phyloP scores from a whole-genome alignment of 1,140 invertebrate genomes.

The Palaemon carinicauda region DNA sequence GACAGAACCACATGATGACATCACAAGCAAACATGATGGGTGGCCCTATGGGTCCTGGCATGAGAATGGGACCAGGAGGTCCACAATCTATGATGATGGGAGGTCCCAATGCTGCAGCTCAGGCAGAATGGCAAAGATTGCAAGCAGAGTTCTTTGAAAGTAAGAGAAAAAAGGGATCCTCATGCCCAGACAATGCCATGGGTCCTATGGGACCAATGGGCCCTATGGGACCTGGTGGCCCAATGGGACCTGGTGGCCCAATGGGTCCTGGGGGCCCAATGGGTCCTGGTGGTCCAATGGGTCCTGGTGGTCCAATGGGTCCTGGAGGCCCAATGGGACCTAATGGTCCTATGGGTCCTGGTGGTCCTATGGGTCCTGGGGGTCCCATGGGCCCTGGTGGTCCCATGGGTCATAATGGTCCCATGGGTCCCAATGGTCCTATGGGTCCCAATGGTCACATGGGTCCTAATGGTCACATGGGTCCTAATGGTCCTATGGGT shows the following conservation, averaged over 20 bases:
- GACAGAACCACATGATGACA: slow-evolving; percentile 62
- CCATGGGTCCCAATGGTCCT: slow-evolving; percentile 51
- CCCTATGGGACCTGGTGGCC: slow-evolving; percentile 64
- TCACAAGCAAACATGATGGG: slow-evolving; percentile 57
- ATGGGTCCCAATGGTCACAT: slow-evolving; percentile 60
- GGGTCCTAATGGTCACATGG: slow-evolving; percentile 54
- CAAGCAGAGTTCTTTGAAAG: slow-evolving; percentile 85
- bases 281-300: slow-evolving; percentile 55
- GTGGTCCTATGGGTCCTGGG: slow-evolving; percentile 56
- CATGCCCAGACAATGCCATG: slow-evolving; percentile 65
- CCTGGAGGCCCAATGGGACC: slow-evolving; percentile 62
- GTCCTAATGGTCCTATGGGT: slow-evolving; percentile 44
- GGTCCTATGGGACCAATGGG: slow-evolving; percentile 65
- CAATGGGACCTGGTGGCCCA: slow-evolving; percentile 50
- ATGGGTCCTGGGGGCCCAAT: slow-evolving; percentile 60
- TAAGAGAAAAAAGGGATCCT: slow-evolving; percentile 70
- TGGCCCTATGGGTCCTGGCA: slow-evolving; percentile 60
- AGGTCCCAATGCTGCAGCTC: slow-evolving; percentile 65
- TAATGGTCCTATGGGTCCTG: slow-evolving; percentile 60
- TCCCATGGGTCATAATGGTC: slow-evolving; percentile 61
- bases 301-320: slow-evolving; percentile 48
- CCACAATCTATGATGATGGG: slow-evolving; percentile 69
- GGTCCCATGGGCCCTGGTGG: slow-evolving; percentile 62
- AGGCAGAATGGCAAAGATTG: slow-evolving; percentile 88
- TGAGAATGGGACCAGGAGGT: slow-evolving; percentile 68